A percentile compares a stretch with the other conserved stretches of the same genome.
Evolutionary conservation across 2,797 vertebrate genomes (phyloP).

Genomic region (Chlorospingus flavigularis): DNA sequence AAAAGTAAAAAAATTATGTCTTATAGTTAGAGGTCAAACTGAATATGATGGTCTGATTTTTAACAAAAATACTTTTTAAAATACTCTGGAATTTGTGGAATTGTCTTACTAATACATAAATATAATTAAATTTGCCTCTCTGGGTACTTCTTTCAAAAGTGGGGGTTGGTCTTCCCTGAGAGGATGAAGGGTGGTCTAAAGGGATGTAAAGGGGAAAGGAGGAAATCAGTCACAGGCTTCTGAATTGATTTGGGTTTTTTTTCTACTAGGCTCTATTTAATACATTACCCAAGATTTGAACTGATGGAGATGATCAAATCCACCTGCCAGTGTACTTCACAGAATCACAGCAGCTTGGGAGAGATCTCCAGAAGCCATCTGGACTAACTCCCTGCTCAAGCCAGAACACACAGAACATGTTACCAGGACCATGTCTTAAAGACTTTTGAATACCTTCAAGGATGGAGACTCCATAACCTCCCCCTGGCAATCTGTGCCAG

Average conservation of each 20-base stretch:
- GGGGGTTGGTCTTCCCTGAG: neutral
- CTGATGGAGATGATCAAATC: neutral
- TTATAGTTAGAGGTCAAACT: neutral
- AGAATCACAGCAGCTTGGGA: neutral
- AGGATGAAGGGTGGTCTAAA: neutral
- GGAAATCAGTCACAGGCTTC: neutral
- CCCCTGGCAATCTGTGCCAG: neutral
- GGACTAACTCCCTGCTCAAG: neutral
- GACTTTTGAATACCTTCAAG: neutral
- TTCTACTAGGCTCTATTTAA: neutral
- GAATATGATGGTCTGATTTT: neutral
- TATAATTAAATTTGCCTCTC: neutral
- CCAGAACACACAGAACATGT: neutral
- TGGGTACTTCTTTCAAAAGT: neutral
- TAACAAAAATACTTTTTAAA: neutral
- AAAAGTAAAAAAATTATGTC: neutral
- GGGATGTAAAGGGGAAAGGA: neutral
- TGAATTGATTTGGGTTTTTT: neutral
- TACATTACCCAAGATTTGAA: neutral
- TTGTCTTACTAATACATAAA: neutral
- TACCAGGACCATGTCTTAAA: neutral
- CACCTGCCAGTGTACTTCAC: neutral
- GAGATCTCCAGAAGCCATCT: neutral
- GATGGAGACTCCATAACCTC: neutral
- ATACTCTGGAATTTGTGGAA: neutral